Conservation (phyloP, 2,113 vertebrate genomes). For the Python bivittatus region DNA sequence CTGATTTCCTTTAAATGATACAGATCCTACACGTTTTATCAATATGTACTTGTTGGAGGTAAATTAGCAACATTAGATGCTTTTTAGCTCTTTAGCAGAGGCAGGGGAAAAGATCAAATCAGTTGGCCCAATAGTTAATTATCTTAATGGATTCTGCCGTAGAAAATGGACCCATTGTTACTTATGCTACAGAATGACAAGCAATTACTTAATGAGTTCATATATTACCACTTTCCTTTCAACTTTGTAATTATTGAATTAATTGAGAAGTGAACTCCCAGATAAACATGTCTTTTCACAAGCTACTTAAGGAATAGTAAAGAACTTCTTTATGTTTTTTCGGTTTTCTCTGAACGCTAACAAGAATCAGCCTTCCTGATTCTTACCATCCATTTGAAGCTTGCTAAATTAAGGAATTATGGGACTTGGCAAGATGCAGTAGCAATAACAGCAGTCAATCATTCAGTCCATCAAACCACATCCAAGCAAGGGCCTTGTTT, state of each 20-base stretch:
- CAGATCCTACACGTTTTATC: not conserved
- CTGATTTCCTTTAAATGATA: constrained; percentile 10
- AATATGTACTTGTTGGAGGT: constrained; percentile 2
- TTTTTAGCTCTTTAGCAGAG: constrained; percentile 1
- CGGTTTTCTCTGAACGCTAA: not conserved
- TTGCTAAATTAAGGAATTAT: not conserved
- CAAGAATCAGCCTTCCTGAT: not conserved
- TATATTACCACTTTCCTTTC: constrained; percentile 12
- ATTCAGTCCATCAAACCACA: not conserved
- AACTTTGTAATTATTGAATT: constrained; percentile 35
- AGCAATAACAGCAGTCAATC: not conserved
- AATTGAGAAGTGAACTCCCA: constrained; percentile 11
- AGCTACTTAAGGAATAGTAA: constrained; percentile 8
- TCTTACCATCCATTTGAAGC: not conserved
- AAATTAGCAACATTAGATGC: not conserved
- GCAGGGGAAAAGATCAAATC: not conserved
- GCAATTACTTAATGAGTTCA: not conserved
- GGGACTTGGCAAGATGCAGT: not conserved
- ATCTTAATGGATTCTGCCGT: constrained; percentile 5
- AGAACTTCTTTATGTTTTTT: not conserved
- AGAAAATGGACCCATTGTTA: not conserved
- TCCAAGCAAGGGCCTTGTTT: not conserved
- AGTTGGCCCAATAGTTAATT: not conserved
- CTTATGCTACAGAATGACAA: constrained; percentile 6
- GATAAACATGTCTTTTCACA: constrained; percentile 1